Evolutionary conservation across 2,797 vertebrate species (phyloP).

Genomic region (Atherinosoma microstoma): DNA sequence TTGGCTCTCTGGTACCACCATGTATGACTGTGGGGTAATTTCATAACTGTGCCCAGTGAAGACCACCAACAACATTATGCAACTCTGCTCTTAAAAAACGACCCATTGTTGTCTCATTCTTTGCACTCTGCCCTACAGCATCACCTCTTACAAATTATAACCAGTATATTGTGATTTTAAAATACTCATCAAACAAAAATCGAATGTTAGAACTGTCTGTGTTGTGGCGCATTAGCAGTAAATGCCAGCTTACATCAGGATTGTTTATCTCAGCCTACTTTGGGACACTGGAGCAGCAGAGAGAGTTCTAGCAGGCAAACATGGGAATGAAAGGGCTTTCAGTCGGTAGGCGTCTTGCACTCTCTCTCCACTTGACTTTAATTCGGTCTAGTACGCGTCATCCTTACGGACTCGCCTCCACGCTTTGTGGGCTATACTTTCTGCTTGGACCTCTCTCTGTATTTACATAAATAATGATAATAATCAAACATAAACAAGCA

Average conservation of each 20-base stretch:
- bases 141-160: constrained; percentile 14
- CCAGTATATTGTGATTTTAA: neutral
- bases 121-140: constrained; percentile 48
- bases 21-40: constrained; percentile 68
- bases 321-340: constrained; percentile 54
- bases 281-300: constrained; percentile 55
- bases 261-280: constrained; percentile 64
- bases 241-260: constrained; percentile 66
- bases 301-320: constrained; percentile 59
- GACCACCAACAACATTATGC: constrained; percentile 74
- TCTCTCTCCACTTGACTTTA: constrained; percentile 67
- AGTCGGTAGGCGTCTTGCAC: constrained; percentile 65
- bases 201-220: constrained; percentile 49
- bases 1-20: constrained; percentile 47
- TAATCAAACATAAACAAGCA: constrained; percentile 38
- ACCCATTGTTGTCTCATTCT: constrained; percentile 35
- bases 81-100: constrained; percentile 59
- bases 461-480: neutral
- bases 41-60: constrained; percentile 74
- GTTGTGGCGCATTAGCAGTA: constrained; percentile 40
- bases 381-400: constrained; percentile 68
- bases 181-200: neutral
- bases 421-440: constrained; percentile 64
- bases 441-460: constrained; percentile 19
- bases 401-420: constrained; percentile 68